Evolutionary conservation across 2,888 invertebrate genomes (phyloP).

Genomic region (Trissonchulus sp.): DNA sequence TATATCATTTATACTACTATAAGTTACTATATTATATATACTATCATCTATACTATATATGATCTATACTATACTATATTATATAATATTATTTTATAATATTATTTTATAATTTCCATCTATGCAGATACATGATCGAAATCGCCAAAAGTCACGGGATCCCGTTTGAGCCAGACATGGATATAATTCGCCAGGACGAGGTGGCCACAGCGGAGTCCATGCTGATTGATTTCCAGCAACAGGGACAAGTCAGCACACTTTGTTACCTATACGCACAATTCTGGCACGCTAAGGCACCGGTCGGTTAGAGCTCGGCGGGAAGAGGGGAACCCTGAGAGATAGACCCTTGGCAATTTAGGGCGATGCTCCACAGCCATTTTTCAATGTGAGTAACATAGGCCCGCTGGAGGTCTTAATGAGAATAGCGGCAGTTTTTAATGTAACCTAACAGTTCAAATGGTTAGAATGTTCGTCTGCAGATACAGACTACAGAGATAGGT

Average conservation of each 20-base stretch:
- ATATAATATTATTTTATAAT: background rate
- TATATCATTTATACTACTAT: too few relatives aligned
- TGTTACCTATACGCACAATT: background rate
- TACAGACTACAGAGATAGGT: too few relatives aligned
- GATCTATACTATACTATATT: background rate
- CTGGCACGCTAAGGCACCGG: background rate
- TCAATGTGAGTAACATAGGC: too few relatives aligned
- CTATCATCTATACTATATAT: background rate
- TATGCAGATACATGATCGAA: constrained; percentile 69
- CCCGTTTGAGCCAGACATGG: constrained; percentile 87
- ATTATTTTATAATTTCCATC: too few relatives aligned
- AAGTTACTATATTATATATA: background rate
- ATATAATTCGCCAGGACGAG: constrained; percentile 56
- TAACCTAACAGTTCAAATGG: too few relatives aligned
- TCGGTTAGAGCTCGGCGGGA: too few relatives aligned
- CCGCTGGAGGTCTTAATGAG: too few relatives aligned
- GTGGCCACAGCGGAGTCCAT: constrained; percentile 47
- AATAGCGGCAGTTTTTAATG: too few relatives aligned
- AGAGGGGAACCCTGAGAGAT: too few relatives aligned
- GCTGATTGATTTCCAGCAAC: constrained; percentile 49
- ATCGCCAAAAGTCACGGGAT: constrained; percentile 93
- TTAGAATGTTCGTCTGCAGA: too few relatives aligned
- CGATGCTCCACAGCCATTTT: too few relatives aligned
- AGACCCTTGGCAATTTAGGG: too few relatives aligned
- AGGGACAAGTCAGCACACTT: constrained; percentile 33